phyloP scores from a whole-genome alignment of 2,888 invertebrate species.

The Cistogaster globosa region DNA sequence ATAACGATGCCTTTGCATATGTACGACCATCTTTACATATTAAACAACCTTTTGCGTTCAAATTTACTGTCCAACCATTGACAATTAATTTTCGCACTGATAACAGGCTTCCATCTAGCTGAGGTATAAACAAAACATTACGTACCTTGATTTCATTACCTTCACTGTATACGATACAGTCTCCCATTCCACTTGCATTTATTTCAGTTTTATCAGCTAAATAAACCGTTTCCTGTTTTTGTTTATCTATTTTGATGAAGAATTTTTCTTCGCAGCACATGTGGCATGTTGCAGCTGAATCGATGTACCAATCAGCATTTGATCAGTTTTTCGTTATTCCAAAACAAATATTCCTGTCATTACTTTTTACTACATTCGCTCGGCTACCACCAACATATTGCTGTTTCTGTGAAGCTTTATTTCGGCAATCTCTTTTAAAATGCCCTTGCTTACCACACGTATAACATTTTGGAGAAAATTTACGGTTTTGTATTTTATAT shows the following conservation, averaged over 20 bases:
- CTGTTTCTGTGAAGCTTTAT: constrained; percentile 1
- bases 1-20: constrained; percentile 9
- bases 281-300: constrained; percentile 40
- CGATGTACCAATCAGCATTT: constrained; percentile 37
- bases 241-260: constrained; percentile 9
- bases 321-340: constrained; percentile 6
- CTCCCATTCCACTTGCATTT: neutral
- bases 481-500: constrained; percentile 32
- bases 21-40: neutral
- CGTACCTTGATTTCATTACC: constrained; percentile 5
- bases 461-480: constrained; percentile 34
- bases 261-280: constrained; percentile 35
- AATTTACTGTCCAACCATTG: neutral
- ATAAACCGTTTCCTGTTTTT: constrained; percentile 3
- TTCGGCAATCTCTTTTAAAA: constrained; percentile 28
- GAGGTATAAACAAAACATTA: neutral
- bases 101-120: constrained; percentile 20
- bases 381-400: neutral
- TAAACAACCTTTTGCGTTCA: neutral
- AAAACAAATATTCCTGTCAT: constrained; percentile 22
- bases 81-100: constrained; percentile 7
- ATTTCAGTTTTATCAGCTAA: neutral
- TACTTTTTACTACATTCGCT: constrained; percentile 2
- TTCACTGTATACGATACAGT: neutral
- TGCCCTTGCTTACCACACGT: constrained; percentile 36